Percentiles rank a stretch among this genome's conserved stretches.
phyloP scores from a whole-genome alignment of 2,888 invertebrate species.

The Priocnemis perturbator region DNA sequence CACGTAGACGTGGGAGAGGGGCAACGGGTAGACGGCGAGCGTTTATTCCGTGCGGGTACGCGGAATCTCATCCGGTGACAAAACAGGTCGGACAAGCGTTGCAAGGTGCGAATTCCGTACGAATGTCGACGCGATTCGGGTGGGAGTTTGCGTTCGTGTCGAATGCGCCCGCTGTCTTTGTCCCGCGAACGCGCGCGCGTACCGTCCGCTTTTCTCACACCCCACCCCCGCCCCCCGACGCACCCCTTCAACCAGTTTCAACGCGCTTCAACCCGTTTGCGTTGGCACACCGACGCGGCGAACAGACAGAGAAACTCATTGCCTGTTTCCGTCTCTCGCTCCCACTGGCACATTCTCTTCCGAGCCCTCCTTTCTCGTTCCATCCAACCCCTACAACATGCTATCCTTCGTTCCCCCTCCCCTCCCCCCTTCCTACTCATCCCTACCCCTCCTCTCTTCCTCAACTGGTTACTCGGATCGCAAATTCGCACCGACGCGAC shows the following conservation, averaged over 20 bases:
- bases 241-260: neutral
- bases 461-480: slow-evolving; percentile 11
- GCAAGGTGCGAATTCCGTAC: slow-evolving; percentile 55
- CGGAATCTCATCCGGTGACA: slow-evolving; percentile 54
- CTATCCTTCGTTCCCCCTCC: neutral
- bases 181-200: neutral
- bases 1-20: neutral
- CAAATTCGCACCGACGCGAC: slow-evolving; percentile 25
- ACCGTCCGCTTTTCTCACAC: neutral
- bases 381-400: slow-evolving; percentile 6
- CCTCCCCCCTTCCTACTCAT: slow-evolving; percentile 8
- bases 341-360: neutral
- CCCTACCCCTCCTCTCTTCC: neutral
- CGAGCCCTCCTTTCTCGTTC: slow-evolving; percentile 18
- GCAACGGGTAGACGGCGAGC: slow-evolving; percentile 26
- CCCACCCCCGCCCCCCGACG: neutral
- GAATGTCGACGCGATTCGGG: slow-evolving; percentile 50
- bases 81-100: slow-evolving; percentile 54
- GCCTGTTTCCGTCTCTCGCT: slow-evolving; percentile 6
- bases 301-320: neutral
- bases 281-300: slow-evolving; percentile 3
- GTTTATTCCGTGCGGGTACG: slow-evolving; percentile 53
- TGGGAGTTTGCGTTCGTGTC: slow-evolving; percentile 49
- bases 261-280: neutral
- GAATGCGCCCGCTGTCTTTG: slow-evolving; percentile 4